Percentiles rank a stretch among this genome's conserved stretches.
These are phyloP conservation scores for Grus americana DNA, from an alignment of 2,113 vertebrate genomes.

Conservation along the genomic window DNA sequence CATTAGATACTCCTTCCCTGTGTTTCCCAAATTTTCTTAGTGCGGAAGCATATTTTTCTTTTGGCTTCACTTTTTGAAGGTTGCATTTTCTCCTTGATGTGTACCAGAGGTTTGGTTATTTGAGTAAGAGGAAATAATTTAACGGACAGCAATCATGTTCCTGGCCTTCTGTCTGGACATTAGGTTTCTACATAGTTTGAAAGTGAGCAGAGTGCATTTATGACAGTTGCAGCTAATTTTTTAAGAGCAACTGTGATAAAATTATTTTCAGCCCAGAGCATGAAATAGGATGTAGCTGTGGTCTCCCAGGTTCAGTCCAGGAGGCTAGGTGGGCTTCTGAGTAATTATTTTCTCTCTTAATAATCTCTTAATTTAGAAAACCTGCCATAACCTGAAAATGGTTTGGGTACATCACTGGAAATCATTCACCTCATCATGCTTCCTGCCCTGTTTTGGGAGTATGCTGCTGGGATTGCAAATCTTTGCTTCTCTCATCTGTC, in stretches of 20 bases:
- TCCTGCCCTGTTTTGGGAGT: background rate
- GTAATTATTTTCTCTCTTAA: background rate
- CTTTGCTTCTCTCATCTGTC: background rate
- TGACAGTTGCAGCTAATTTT: background rate
- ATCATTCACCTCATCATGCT: background rate
- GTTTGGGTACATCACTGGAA: background rate
- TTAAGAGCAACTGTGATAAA: background rate
- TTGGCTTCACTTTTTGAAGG: constrained; percentile 50
- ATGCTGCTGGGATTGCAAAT: background rate
- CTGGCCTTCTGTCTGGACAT: background rate
- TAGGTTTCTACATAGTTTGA: background rate
- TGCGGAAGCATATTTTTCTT: constrained; percentile 45
- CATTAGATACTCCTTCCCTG: background rate
- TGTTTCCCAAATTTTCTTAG: constrained; percentile 23
- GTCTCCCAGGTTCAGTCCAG: background rate
- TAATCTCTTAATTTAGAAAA: background rate
- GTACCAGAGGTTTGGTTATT: constrained; percentile 57
- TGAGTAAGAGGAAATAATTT: constrained; percentile 1
- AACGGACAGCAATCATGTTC: background rate
- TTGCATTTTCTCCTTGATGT: constrained; percentile 43
- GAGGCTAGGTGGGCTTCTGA: background rate
- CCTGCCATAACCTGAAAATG: background rate
- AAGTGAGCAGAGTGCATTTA: background rate
- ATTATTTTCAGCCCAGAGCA: background rate
- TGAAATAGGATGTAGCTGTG: background rate